phyloP scores from a whole-genome alignment of 2,888 invertebrate species.

The Polyommatus icarus region DNA sequence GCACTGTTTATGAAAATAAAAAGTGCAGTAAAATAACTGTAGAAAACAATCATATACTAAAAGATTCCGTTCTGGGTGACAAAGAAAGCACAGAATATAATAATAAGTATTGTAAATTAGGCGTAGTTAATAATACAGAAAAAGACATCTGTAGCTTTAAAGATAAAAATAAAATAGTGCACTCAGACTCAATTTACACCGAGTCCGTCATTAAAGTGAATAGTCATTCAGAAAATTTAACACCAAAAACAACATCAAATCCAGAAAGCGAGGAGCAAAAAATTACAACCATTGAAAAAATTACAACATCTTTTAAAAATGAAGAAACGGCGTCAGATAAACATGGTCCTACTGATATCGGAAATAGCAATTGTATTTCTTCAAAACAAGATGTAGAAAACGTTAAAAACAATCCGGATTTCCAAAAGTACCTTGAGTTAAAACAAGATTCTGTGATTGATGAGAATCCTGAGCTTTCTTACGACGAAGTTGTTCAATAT shows the following conservation, averaged over 20 bases:
- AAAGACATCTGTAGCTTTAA: not conserved
- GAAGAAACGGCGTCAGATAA: not conserved
- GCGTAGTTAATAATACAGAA: not conserved
- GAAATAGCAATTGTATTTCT: not conserved
- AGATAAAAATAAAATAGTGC: not conserved
- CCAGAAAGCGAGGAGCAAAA: not conserved
- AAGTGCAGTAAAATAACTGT: not conserved
- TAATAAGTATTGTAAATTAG: not conserved
- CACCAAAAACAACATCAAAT: not conserved
- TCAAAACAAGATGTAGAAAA: not conserved
- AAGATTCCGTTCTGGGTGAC: not conserved
- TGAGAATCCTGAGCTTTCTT: conserved; percentile 12
- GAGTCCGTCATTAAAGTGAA: not conserved
- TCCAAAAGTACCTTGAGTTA: conserved; percentile 22
- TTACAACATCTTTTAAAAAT: not conserved
- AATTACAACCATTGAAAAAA: not conserved
- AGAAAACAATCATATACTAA: not conserved
- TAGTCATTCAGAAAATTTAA: not conserved
- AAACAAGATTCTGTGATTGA: conserved; percentile 25
- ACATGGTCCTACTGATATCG: not conserved
- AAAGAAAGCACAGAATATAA: not conserved
- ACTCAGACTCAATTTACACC: not conserved
- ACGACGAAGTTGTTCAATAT: conserved; percentile 6
- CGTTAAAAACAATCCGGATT: not conserved
- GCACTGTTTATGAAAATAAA: not conserved